Conservation (phyloP, 1,140 invertebrate species). For the Campoletis sonorensis region DNA sequence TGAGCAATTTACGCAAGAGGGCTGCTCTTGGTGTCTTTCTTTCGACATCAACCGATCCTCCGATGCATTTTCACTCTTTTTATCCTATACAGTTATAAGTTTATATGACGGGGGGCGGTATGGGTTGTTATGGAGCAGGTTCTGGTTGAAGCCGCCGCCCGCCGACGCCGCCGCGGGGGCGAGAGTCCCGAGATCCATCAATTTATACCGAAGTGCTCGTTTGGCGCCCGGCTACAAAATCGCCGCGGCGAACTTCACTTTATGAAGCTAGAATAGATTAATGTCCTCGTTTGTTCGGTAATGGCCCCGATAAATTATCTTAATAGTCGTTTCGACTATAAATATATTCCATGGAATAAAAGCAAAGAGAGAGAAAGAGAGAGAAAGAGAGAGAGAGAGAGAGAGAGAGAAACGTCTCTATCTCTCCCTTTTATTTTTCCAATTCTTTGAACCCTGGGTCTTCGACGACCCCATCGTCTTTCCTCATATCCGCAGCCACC, state of each 20-base stretch:
- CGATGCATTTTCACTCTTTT: slow-evolving; percentile 11
- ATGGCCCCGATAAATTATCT: slow-evolving; percentile 76
- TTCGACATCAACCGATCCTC: neutral
- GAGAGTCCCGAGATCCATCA: slow-evolving; percentile 62
- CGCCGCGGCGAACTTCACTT: slow-evolving; percentile 73
- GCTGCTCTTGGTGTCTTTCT: slow-evolving; percentile 26
- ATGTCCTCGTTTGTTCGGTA: slow-evolving; percentile 75
- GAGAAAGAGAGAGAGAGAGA: neutral
- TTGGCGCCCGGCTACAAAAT: slow-evolving; percentile 74
- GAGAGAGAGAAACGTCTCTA: slow-evolving; percentile 41
- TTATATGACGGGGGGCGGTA: neutral
- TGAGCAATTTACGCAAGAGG: slow-evolving; percentile 48
- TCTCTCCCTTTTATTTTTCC: slow-evolving; percentile 66
- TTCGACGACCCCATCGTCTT: slow-evolving; percentile 22
- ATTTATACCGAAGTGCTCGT: slow-evolving; percentile 72
- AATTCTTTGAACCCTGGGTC: slow-evolving; percentile 51
- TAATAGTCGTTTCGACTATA: slow-evolving; percentile 74
- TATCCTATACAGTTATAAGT: neutral
- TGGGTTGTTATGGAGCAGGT: neutral
- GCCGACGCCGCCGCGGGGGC: slow-evolving; percentile 36
- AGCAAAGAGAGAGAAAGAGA: neutral
- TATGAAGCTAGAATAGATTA: slow-evolving; percentile 76
- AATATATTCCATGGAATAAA: slow-evolving; percentile 71
- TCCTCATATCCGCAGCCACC: neutral
- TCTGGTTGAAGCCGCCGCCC: neutral